Conservation (phyloP, 2,797 vertebrate species). For the Kryptolebias ocellatus region DNA sequence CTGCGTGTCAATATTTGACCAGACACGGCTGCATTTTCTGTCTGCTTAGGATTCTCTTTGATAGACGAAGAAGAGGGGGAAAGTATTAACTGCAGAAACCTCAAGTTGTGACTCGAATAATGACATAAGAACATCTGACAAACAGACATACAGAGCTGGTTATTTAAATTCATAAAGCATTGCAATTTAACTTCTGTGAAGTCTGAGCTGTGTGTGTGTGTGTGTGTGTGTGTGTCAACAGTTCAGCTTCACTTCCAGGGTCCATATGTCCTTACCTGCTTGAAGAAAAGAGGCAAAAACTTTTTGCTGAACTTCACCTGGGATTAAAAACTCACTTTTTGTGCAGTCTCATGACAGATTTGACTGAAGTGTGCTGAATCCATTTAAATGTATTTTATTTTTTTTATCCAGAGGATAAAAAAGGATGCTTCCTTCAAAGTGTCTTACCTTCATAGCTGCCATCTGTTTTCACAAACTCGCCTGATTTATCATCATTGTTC, state of each 20-base stretch:
- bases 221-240: slow-evolving; percentile 8
- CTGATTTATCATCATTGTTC: too few species aligned
- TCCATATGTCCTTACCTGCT: not conserved
- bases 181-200: slow-evolving; percentile 51
- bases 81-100: slow-evolving; percentile 59
- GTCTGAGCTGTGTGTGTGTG: slow-evolving; percentile 19
- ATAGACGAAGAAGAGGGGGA: slow-evolving; percentile 41
- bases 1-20: slow-evolving; percentile 58
- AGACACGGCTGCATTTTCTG: slow-evolving; percentile 44
- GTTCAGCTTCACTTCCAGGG: slow-evolving; percentile 19
- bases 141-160: slow-evolving; percentile 28
- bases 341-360: not conserved
- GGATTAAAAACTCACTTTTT: not conserved
- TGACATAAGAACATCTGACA: slow-evolving; percentile 54
- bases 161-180: slow-evolving; percentile 54
- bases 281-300: not conserved
- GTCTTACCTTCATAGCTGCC: too few species aligned
- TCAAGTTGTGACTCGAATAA: slow-evolving; percentile 65
- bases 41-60: slow-evolving; percentile 63
- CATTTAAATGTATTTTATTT: not conserved
- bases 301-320: not conserved
- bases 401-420: not conserved
- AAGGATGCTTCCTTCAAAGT: too few species aligned
- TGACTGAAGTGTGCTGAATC: not conserved
- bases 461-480: too few species aligned